Base-by-base conservation (phyloP, 2,888 invertebrate genomes). In the Pardosa pseudoannulata region DNA sequence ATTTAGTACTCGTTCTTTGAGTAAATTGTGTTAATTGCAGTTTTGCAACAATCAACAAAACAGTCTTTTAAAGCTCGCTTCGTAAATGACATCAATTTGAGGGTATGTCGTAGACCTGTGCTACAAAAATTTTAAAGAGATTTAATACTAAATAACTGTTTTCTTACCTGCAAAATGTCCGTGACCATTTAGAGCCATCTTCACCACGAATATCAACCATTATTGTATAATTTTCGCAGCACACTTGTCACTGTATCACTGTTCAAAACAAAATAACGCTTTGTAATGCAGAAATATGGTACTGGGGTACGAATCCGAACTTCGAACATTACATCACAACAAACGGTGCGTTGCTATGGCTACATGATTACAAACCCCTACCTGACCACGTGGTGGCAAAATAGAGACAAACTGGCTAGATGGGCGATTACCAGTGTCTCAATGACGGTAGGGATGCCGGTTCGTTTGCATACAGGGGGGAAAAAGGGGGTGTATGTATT, bases 101-200 rank as follows among this genome's bases (percentile, higher is more conserved):
- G n/a, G n/a, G n/a, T n/a, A n/a, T n/a, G n/a, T n/a, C n/a, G n/a
- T n/a, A n/a, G n/a, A n/a, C n/a, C n/a, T n/a, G n/a, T n/a, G n/a
- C n/a, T n/a, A n/a, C n/a, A n/a, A n/a, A n/a, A n/a, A n/a, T n/a
- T n/a, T n/a, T n/a, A n/a, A n/a, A n/a, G n/a, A n/a, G n/a, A n/a
- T n/a, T 36, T 36, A 36, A 36, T 7, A 36, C 36, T 36, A 7
- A 9, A 36, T 7, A 9, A 7, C 36, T 7, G 5, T 23, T 6
- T 65, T 32, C 75, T 76, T 13, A 83, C 83, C 78, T 83, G 62
- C 83, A 83, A 36, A 83, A 83, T 28, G 83, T 83, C 28, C 83
- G 78, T 11, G 83, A 83, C 83, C 83, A 83, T 56, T 78, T 83
- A 0, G 83, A 72, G 0, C 83, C 83, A 39, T 83, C 83, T 29